These are phyloP conservation scores for Hydropsyche betteni DNA, from an alignment of 2,888 invertebrate species.

Conservation along the genomic window DNA sequence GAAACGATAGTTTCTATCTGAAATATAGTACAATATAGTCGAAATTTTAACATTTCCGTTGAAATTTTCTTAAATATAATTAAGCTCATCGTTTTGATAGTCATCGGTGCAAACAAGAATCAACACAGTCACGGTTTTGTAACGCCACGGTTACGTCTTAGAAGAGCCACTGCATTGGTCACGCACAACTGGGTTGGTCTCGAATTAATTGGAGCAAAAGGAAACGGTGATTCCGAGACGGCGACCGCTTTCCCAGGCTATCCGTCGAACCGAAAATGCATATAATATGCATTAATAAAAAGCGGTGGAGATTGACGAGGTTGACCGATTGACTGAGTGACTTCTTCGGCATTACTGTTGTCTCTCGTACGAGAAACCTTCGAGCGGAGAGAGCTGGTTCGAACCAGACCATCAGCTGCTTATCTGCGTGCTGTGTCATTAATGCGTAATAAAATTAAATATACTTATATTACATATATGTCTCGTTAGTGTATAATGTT, in stretches of 20 bases:
- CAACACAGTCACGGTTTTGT: no score
- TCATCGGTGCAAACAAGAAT: no score
- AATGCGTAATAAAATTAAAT: conserved; percentile 7
- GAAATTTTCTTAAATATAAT: no score
- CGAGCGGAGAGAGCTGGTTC: conserved; percentile 12
- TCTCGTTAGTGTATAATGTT: neutral
- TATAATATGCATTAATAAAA: neutral
- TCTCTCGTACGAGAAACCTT: neutral
- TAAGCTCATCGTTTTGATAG: no score
- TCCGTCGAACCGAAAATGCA: conserved; percentile 3
- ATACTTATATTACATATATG: neutral
- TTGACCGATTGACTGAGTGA: conserved; percentile 5
- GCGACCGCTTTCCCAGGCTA: conserved; percentile 26
- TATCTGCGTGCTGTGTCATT: conserved; percentile 28
- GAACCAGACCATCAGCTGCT: conserved; percentile 12
- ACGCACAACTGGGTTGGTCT: neutral
- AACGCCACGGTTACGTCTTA: neutral
- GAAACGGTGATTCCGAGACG: conserved; percentile 6
- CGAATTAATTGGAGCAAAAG: conserved; percentile 26
- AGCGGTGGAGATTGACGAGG: neutral
- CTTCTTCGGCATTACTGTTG: neutral
- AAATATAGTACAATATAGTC: no score
- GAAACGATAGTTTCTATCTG: no score
- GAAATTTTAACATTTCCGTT: no score
- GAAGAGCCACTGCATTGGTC: neutral